These are phyloP conservation scores for Leucoma salicis DNA, from an alignment of 2,888 invertebrate species.

Conservation along the genomic window DNA sequence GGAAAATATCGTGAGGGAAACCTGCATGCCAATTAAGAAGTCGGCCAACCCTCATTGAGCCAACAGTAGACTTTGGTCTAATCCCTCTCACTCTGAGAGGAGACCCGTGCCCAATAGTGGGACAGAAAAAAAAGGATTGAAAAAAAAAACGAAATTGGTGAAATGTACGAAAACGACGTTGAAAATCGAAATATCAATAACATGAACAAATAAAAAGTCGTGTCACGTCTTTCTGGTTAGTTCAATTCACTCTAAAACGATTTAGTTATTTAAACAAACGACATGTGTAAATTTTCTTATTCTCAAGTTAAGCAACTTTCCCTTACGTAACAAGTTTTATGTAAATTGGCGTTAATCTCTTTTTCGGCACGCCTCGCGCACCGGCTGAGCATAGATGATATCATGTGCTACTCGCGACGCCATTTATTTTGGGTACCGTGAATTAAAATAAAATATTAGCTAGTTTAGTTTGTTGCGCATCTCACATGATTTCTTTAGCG, in stretches of 20 bases:
- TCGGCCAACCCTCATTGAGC: too few relatives aligned
- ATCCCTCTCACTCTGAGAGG: too few relatives aligned
- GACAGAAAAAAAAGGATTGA: too few relatives aligned
- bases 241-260: neutral
- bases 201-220: neutral
- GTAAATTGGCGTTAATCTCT: slow-evolving; percentile 38
- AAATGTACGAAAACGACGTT: too few relatives aligned
- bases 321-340: slow-evolving; percentile 46
- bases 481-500: too few relatives aligned
- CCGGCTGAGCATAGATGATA: slow-evolving; percentile 13
- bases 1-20: too few relatives aligned
- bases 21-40: too few relatives aligned
- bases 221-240: neutral
- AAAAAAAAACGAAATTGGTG: too few relatives aligned
- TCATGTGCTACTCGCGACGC: slow-evolving; percentile 9
- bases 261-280: slow-evolving; percentile 6
- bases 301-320: slow-evolving; percentile 43
- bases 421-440: slow-evolving; percentile 17
- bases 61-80: too few relatives aligned
- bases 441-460: neutral
- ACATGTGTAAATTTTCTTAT: slow-evolving; percentile 33
- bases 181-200: neutral
- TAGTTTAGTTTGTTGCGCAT: too few relatives aligned
- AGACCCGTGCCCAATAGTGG: too few relatives aligned
- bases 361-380: slow-evolving; percentile 25